Conservation (phyloP, 1,140 invertebrate species). For the Trichomalopsis sarcophagae region DNA sequence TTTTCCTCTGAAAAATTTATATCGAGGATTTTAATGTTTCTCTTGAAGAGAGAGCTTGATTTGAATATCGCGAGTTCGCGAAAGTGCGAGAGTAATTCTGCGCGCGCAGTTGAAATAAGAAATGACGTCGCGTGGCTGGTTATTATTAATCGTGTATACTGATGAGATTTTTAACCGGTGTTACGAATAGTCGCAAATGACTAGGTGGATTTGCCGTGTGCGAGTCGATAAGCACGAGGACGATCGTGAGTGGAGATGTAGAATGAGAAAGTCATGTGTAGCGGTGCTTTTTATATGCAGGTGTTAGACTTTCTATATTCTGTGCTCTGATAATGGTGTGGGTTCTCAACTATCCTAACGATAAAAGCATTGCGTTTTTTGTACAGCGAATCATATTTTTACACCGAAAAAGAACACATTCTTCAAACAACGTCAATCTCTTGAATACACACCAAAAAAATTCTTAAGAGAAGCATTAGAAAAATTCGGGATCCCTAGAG, state of each 20-base stretch:
- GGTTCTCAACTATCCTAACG: too few relatives aligned
- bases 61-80: too few relatives aligned
- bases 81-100: too few relatives aligned
- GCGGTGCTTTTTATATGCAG: too few relatives aligned
- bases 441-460: background rate
- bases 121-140: too few relatives aligned
- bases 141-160: too few relatives aligned
- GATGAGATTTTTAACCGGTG: background rate
- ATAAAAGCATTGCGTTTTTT: too few relatives aligned
- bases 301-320: background rate
- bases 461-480: background rate
- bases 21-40: conserved; percentile 7
- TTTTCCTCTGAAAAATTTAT: conserved; percentile 13
- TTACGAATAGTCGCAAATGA: background rate
- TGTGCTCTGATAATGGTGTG: too few relatives aligned
- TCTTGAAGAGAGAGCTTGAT: too few relatives aligned
- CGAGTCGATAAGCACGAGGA: background rate
- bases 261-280: background rate
- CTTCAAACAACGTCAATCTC: background rate
- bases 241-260: background rate
- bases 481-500: background rate
- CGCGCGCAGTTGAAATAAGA: too few relatives aligned
- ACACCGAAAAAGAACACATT: background rate
- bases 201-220: background rate
- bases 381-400: too few relatives aligned